Conservation (phyloP, 2,888 invertebrate species). For the Archips xylosteana region DNA sequence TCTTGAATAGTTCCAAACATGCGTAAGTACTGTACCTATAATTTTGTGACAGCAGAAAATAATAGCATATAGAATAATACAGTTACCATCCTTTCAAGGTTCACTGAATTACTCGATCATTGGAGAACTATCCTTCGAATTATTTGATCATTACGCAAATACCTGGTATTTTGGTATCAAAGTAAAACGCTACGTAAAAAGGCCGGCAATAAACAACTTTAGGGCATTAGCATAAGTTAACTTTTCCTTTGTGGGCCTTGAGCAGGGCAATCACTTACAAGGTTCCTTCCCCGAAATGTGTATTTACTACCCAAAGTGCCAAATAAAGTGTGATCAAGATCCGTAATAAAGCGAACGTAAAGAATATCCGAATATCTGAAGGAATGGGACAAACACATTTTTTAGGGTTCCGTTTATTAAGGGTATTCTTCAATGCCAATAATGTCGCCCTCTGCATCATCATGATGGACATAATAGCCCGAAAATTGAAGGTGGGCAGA, state of each 20-base stretch:
- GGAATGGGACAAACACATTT: constrained; percentile 30
- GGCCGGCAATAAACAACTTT: constrained; percentile 28
- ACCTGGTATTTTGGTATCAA: constrained; percentile 20
- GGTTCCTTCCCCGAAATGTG: constrained; percentile 31
- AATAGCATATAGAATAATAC: no score
- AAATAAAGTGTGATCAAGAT: constrained; percentile 42
- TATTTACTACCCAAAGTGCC: constrained; percentile 40
- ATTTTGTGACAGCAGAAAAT: no score
- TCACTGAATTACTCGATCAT: not conserved
- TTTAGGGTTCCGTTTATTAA: constrained; percentile 3
- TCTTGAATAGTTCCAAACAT: no score
- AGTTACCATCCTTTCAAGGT: no score
- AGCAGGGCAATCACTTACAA: constrained; percentile 35
- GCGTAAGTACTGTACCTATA: no score
- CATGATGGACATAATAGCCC: no score
- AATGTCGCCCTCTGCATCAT: no score
- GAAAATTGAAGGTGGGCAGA: no score
- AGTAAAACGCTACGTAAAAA: constrained; percentile 8
- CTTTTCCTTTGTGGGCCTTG: constrained; percentile 32
- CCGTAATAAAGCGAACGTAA: constrained; percentile 39
- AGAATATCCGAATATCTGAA: constrained; percentile 40
- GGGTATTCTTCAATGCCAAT: not conserved
- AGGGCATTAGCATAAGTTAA: constrained; percentile 27
- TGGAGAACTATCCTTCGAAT: not conserved
- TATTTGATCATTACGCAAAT: not conserved